Conservation (phyloP, 37 sponge, comb jelly and placozoan species). For the Aplysina aerophoba region DNA sequence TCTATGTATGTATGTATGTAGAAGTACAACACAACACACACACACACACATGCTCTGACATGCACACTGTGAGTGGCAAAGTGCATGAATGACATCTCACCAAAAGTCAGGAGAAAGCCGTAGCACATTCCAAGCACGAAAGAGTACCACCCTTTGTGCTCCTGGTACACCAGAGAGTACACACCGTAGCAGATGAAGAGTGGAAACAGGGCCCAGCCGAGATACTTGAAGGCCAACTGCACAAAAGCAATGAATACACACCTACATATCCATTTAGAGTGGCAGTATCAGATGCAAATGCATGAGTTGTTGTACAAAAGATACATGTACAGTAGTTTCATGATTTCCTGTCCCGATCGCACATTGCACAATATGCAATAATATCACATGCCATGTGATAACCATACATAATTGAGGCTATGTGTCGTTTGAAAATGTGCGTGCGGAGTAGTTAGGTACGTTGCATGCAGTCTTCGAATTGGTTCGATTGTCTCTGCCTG, state of each 20-base stretch:
- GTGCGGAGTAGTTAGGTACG: too few relatives aligned
- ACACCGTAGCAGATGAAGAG: slow-evolving; percentile 91
- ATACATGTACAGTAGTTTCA: too few relatives aligned
- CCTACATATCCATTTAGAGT: too few relatives aligned
- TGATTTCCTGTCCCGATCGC: too few relatives aligned
- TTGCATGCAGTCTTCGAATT: too few relatives aligned
- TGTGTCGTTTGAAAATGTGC: too few relatives aligned
- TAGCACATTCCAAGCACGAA: slow-evolving; percentile 90
- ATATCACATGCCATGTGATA: too few relatives aligned
- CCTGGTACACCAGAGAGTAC: slow-evolving; percentile 97
- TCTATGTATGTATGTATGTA: not conserved
- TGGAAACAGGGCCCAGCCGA: slow-evolving; percentile 90
- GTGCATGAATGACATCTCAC: slow-evolving; percentile 53
- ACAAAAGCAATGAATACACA: not conserved
- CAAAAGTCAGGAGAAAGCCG: slow-evolving; percentile 98
- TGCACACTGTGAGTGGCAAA: not conserved
- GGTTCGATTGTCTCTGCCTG: too few relatives aligned
- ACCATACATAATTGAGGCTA: too few relatives aligned
- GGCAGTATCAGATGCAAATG: not conserved
- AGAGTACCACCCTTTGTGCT: slow-evolving; percentile 99
- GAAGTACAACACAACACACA: not conserved
- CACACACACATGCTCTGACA: not conserved
- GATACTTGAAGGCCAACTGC: slow-evolving; percentile 83
- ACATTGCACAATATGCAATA: too few relatives aligned
- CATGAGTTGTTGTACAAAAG: not conserved